phyloP scores from a whole-genome alignment of 2,113 vertebrate species.

The Peromyscus maniculatus region DNA sequence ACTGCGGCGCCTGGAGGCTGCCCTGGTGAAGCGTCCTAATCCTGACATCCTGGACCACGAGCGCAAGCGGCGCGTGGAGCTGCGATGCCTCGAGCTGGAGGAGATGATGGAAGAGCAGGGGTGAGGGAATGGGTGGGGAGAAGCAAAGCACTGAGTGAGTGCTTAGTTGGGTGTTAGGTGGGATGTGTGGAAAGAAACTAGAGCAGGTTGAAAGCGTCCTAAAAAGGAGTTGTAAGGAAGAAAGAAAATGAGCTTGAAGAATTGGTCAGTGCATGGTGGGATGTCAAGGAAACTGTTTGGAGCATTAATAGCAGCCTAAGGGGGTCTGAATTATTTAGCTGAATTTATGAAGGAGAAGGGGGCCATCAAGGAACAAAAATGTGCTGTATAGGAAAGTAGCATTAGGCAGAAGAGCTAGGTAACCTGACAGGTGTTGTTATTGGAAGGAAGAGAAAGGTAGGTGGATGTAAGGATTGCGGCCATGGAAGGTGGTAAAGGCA shows the following conservation, averaged over 20 bases:
- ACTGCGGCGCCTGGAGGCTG: slow-evolving; percentile 94
- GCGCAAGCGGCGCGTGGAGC: slow-evolving; percentile 95
- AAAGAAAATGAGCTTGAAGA: slow-evolving; percentile 21
- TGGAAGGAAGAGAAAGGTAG: slow-evolving; percentile 50
- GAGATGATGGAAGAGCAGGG: slow-evolving; percentile 98
- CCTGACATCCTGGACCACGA: slow-evolving; percentile 97
- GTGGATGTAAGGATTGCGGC: slow-evolving; percentile 52
- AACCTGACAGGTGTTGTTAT: slow-evolving; percentile 26
- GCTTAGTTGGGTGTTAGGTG: slow-evolving; percentile 65
- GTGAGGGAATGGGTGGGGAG: slow-evolving; percentile 89
- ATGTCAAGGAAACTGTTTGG: slow-evolving; percentile 26
- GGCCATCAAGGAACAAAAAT: slow-evolving; percentile 5
- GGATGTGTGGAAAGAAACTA: slow-evolving; percentile 34
- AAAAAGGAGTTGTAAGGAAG: slow-evolving; percentile 60
- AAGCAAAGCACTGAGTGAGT: slow-evolving; percentile 77
- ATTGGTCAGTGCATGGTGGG: slow-evolving; percentile 35
- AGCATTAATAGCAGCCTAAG: background rate
- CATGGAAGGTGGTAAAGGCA: slow-evolving; percentile 54
- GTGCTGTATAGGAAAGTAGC: slow-evolving; percentile 38
- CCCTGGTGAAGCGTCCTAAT: slow-evolving; percentile 94
- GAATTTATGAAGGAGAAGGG: background rate
- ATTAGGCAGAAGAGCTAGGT: background rate
- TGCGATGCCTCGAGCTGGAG: slow-evolving; percentile 95
- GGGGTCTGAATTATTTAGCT: slow-evolving; percentile 42
- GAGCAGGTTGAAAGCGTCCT: slow-evolving; percentile 60